Evolutionary conservation across 2,113 vertebrate genomes (phyloP).

Genomic region (Zootoca vivipara): DNA sequence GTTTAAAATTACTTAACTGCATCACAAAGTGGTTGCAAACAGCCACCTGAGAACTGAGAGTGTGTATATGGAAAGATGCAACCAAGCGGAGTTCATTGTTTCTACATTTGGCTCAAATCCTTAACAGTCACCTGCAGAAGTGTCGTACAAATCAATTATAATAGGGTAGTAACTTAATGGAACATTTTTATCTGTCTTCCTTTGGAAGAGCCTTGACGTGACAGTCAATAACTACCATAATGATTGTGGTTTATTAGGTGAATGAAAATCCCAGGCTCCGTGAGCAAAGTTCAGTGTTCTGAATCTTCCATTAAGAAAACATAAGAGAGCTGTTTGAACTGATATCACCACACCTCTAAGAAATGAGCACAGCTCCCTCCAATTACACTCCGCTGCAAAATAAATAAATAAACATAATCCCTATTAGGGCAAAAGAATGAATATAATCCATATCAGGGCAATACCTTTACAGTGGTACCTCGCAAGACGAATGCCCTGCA

Average conservation of each 20-base stretch:
- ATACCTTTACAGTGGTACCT: too few relatives aligned
- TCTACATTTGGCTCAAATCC: not conserved
- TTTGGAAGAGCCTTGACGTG: not conserved
- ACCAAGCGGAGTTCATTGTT: not conserved
- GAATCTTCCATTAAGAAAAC: not conserved
- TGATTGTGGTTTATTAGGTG: not conserved
- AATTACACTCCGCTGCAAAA: not conserved
- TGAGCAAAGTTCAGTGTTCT: not conserved
- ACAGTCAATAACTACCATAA: not conserved
- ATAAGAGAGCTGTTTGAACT: not conserved
- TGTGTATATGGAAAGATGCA: not conserved
- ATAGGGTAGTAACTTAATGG: not conserved
- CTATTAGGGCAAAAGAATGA: too few relatives aligned
- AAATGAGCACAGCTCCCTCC: not conserved
- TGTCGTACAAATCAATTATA: conserved; percentile 10
- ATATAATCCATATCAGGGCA: too few relatives aligned
- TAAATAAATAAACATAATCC: not conserved
- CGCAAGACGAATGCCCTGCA: too few relatives aligned
- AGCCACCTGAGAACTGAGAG: not conserved
- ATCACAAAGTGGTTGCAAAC: not conserved
- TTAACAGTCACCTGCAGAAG: not conserved
- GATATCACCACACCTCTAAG: not conserved
- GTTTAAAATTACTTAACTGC: not conserved
- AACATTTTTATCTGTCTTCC: not conserved
- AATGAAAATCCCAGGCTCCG: not conserved